These are phyloP conservation scores for Epinephelus moara DNA, from an alignment of 2,113 vertebrate genomes.

Conservation along the genomic window DNA sequence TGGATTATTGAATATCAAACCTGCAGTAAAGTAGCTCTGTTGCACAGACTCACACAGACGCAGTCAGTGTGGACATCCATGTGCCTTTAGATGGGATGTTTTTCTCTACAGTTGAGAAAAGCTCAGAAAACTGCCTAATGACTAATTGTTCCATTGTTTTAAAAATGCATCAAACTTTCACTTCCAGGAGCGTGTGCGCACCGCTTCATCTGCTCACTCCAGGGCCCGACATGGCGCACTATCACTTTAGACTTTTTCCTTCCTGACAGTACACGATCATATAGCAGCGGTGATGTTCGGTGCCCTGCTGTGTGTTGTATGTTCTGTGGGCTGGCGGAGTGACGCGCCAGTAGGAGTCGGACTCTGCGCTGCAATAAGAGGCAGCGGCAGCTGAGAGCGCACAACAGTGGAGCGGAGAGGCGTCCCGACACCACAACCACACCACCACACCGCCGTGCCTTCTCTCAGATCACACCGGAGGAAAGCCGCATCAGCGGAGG, in stretches of 20 bases:
- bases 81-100: too few species aligned
- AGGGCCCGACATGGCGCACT: not conserved
- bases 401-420: conserved; percentile 79
- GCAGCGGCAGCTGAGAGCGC: conserved; percentile 86
- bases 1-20: not conserved
- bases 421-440: conserved; percentile 59
- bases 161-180: not conserved
- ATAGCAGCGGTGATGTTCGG: not conserved
- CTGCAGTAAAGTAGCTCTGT: not conserved
- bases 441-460: conserved; percentile 31
- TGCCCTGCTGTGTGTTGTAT: not conserved
- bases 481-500: conserved; percentile 16
- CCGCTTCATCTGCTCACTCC: not conserved
- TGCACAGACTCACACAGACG: too few species aligned
- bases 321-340: conserved; percentile 72
- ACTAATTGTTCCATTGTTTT: too few species aligned
- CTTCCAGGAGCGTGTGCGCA: not conserved
- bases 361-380: conserved; percentile 91
- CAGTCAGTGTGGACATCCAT: too few species aligned
- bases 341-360: conserved; percentile 80
- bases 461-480: conserved; percentile 24
- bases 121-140: too few species aligned
- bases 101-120: too few species aligned
- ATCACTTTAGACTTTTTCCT: not conserved
- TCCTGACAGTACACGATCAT: not conserved